Conservation (phyloP, 2,113 vertebrate species). For the Irena cyanogastra region DNA sequence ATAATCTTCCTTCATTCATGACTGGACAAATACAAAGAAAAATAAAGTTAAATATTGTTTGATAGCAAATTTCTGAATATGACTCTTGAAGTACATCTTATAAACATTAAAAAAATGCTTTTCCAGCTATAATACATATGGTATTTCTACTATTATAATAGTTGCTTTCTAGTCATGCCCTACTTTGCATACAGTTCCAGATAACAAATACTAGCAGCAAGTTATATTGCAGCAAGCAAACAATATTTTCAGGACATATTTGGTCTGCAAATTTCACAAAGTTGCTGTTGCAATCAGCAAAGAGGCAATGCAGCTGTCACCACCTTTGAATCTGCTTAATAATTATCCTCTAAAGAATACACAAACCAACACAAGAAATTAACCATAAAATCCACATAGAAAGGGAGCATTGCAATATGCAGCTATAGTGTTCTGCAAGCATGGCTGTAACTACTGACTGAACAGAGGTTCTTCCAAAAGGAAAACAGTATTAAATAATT, state of each 20-base stretch:
- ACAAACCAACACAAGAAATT: not conserved
- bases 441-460: not conserved
- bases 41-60: not conserved
- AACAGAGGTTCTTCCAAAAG: not conserved
- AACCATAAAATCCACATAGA: not conserved
- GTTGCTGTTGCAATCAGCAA: not conserved
- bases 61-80: not conserved
- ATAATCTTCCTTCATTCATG: not conserved
- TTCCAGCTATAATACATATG: not conserved
- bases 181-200: not conserved
- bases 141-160: not conserved
- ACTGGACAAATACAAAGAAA: not conserved
- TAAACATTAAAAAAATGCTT: not conserved
- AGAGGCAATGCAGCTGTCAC: not conserved
- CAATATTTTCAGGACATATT: not conserved
- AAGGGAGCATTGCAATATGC: not conserved
- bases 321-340: conserved; percentile 29
- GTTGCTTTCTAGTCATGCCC: not conserved
- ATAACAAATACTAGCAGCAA: not conserved
- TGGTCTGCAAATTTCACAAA: conserved; percentile 26
- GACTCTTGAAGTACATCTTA: not conserved
- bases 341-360: conserved; percentile 26
- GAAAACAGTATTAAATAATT: not conserved
- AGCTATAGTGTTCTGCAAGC: not conserved
- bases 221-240: not conserved